Base-by-base conservation (phyloP, 2,113 vertebrate genomes). In the Geothlypis trichas region DNA sequence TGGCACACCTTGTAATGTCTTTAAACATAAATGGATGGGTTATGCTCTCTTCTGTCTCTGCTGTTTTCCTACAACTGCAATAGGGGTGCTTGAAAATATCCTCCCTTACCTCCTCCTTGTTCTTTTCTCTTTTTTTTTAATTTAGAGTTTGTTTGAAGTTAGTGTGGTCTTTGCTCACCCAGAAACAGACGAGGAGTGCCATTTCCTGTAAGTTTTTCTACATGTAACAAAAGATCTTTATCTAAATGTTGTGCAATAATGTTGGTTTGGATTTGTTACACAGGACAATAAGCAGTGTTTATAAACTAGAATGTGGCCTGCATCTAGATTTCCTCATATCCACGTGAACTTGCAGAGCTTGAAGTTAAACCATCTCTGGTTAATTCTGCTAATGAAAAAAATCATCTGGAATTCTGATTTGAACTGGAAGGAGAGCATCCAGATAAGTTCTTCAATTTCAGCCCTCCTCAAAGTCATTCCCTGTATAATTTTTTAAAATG, bases 141-240 rank as follows among this genome's bases (percentile, higher is more conserved):
- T 97, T 87, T 96, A 99, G 99, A 99, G 99, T 96, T 87, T 97
- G 52, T 99, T 99, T 96, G 99, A 99, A 98, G 98, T 99, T 61
- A 98, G 98, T 3, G 98, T 99, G 94, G 98, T 99, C 93, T 99
- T 99, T 97, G 98, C 97, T 73, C 99, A 99, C 97, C 97, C 98
- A 54, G 98, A 99, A 95, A 99, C 99, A 30, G 99, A 99, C 3
- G 94, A 97, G 33, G 99, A 99, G 98, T 99, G 99, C 96, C 98
- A 98, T 97, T 99, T 99, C 97, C 98, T 99, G 99, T 99, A 98
- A 98, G 99, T 99, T 95, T 95, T 89, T 73, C 76, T 37, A 15
- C 95, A 96, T 97, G 92, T 92, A 97, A 88, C 79, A 91, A 52
- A 90, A 73, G 83, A 94, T 97, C 73, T 91, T 92, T 95, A 95